Evolutionary conservation across 2,888 invertebrate genomes (phyloP), one percentile per base, ranked within the genome.

Genomic region (Syritta pipiens): DNA sequence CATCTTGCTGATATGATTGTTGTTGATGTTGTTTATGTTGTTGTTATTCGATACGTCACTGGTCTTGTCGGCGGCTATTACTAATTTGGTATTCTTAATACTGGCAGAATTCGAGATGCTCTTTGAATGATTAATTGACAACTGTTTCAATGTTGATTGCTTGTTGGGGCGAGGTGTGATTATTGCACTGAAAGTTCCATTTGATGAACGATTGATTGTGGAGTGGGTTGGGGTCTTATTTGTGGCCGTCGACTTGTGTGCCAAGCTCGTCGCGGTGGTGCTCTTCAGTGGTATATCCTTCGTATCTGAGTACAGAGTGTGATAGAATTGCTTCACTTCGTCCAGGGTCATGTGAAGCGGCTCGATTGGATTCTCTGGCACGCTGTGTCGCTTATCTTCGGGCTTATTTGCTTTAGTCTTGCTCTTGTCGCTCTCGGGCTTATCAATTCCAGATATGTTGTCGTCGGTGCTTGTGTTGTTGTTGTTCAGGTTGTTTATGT

Each of bases 281-380:
- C 55, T 79, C 35, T 72, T 79, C 19, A 79, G 24, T n/a, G 79
- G 79, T 14, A 79, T 44, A 35, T 75, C 76, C 32, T 81, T 83
- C 26, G 84, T 81, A 37, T 86, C 86, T 28, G 95, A 94, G 86
- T 95, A 95, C 40, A 96, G 90, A 4, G 94, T 95, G 82, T 95
- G 94, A 84, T 96, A 90, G 87, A 95, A 95, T 84, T 94, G 94
- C 81, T 95, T 92, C 85, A 96, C 95, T 89, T 96, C 95, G 83
- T 94, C 93, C 67, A 96, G 89, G 6, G 96, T 95, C 92, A 96
- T 93, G 86, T 96, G 96, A 81, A 95, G 92, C 1, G 94, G 94
- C 86, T 96, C 96, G 1, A 91, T 91, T 62, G 91, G 91, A 51
- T 91, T 91, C 77, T 92, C 92, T 0, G 92, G 93, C 62, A 94